A percentile compares a stretch with the other conserved stretches of the same genome.
Conservation (phyloP, 2,888 invertebrate genomes). For the Lucinisca nassula region DNA sequence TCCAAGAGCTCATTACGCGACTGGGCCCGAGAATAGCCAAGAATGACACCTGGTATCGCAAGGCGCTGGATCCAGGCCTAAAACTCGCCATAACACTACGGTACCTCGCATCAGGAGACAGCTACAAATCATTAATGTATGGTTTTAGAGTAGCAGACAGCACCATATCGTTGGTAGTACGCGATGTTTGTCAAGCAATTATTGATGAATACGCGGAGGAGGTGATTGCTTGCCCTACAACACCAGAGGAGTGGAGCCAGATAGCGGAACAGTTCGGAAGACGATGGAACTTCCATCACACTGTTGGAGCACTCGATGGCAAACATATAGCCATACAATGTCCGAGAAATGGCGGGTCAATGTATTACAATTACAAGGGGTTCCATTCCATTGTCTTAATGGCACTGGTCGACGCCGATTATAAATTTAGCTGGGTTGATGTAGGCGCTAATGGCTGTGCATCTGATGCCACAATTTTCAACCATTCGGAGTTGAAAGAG, state of each 20-base stretch:
- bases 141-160: background rate
- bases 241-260: slow-evolving; percentile 18
- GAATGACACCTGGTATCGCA: slow-evolving; percentile 24
- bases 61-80: slow-evolving; percentile 14
- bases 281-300: slow-evolving; percentile 28
- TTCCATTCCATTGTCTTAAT: slow-evolving; percentile 53
- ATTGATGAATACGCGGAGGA: slow-evolving; percentile 37
- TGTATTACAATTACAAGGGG: slow-evolving; percentile 64
- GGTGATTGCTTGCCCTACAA: slow-evolving; percentile 35
- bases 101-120: slow-evolving; percentile 19
- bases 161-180: slow-evolving; percentile 6
- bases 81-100: slow-evolving; percentile 27
- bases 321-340: slow-evolving; percentile 55
- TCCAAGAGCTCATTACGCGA: background rate
- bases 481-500: slow-evolving; percentile 49
- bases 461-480: slow-evolving; percentile 63
- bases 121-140: slow-evolving; percentile 15
- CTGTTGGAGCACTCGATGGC: slow-evolving; percentile 53
- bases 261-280: slow-evolving; percentile 31
- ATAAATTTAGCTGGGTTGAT: slow-evolving; percentile 55
- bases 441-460: background rate
- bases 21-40: slow-evolving; percentile 5
- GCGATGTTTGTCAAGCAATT: slow-evolving; percentile 25
- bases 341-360: slow-evolving; percentile 47
- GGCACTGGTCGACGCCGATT: slow-evolving; percentile 64